Percentiles rank a stretch among this genome's conserved stretches.
Evolutionary conservation across 2,113 vertebrate genomes (phyloP).

Genomic region (Lampris megalopsis): DNA sequence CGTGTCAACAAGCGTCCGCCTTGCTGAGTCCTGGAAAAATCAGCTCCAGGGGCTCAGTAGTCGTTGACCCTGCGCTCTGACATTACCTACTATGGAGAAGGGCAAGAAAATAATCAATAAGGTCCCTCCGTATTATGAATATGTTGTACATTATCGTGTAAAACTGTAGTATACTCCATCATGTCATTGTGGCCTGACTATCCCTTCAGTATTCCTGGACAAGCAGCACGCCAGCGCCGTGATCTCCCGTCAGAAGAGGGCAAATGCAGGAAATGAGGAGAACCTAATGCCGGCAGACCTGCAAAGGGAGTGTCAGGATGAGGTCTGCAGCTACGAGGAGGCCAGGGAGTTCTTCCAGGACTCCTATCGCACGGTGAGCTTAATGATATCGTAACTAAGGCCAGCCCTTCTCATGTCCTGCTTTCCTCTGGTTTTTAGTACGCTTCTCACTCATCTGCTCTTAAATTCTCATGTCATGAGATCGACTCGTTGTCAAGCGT

Average conservation of each 20-base stretch:
- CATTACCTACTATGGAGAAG: no score
- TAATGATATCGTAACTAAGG: background rate
- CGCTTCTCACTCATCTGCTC: background rate
- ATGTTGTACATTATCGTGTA: background rate
- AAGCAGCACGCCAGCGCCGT: conserved; percentile 74
- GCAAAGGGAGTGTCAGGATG: conserved; percentile 88
- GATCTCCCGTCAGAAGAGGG: conserved; percentile 79
- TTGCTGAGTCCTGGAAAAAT: no score
- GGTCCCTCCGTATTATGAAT: no score
- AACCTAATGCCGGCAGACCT: conserved; percentile 72
- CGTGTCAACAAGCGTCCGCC: no score
- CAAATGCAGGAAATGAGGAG: conserved; percentile 65
- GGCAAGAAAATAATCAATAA: no score
- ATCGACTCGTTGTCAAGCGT: background rate
- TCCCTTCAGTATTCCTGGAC: conserved; percentile 77
- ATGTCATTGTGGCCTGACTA: background rate
- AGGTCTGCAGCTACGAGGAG: conserved; percentile 89
- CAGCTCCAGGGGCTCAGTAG: no score
- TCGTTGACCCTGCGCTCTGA: no score
- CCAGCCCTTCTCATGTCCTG: background rate
- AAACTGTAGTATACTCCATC: background rate
- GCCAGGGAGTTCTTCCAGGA: conserved; percentile 87
- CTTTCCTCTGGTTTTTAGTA: background rate
- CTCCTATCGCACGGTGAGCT: conserved; percentile 84
- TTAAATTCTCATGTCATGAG: no score